Evolutionary conservation across 2,113 vertebrate genomes (phyloP).

Genomic region (Strix aluco): DNA sequence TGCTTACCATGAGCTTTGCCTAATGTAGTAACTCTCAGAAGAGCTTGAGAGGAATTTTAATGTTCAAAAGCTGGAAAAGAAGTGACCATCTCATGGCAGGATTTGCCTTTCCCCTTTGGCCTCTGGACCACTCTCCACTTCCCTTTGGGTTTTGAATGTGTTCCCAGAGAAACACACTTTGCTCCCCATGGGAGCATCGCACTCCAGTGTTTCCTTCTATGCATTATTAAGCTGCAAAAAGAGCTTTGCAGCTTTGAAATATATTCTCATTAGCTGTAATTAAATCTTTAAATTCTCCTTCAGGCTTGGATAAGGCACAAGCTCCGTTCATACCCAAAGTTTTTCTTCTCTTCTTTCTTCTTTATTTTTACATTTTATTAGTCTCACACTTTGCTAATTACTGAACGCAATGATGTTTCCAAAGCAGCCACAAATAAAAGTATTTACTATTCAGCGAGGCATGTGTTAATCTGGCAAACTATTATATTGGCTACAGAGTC

Average conservation of each 20-base stretch:
- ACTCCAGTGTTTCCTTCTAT: conserved; percentile 12
- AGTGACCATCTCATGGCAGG: not conserved
- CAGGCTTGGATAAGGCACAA: conserved; percentile 45
- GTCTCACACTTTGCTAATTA: conserved; percentile 22
- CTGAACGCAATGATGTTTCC: conserved; percentile 22
- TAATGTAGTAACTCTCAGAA: not conserved
- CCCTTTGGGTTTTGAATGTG: conserved; percentile 11
- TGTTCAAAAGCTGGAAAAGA: not conserved
- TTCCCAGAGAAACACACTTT: not conserved
- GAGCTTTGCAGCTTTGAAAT: conserved; percentile 54
- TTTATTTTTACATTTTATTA: not conserved
- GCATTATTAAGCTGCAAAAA: conserved; percentile 39
- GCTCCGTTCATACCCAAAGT: not conserved
- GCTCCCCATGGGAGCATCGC: not conserved
- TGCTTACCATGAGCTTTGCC: not conserved
- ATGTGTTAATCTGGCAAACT: conserved; percentile 61
- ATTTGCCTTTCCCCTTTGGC: not conserved
- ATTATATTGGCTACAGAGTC: conserved; percentile 27
- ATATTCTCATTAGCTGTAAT: conserved; percentile 59
- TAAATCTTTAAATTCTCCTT: conserved; percentile 68
- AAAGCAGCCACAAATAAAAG: conserved; percentile 43
- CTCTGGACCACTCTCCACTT: not conserved
- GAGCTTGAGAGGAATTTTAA: not conserved
- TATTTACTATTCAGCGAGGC: conserved; percentile 39
- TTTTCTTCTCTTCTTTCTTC: not conserved